Evolutionary conservation across 2,888 invertebrate genomes (phyloP).

Genomic region (Lepidonotus clava): DNA sequence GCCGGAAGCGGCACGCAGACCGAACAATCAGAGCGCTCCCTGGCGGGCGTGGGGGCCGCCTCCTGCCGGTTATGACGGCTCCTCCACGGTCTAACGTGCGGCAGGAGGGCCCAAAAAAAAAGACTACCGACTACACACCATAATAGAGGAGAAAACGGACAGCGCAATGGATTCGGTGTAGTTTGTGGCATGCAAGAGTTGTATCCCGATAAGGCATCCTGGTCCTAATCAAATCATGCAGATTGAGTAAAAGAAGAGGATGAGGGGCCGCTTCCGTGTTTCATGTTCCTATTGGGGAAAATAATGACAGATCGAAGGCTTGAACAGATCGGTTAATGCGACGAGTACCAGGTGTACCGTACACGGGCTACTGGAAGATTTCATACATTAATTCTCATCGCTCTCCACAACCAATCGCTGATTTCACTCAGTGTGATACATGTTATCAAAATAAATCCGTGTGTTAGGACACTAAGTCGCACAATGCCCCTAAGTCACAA

Average conservation of each 20-base stretch:
- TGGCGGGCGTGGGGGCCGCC: neutral
- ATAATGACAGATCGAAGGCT: no score
- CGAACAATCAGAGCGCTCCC: neutral
- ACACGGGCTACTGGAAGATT: no score
- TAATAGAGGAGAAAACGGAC: neutral
- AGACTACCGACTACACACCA: neutral
- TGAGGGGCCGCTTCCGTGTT: no score
- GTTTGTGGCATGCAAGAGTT: neutral
- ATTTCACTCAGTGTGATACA: no score
- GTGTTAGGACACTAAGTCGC: no score
- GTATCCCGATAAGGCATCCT: conserved; percentile 2
- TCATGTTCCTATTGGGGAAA: no score
- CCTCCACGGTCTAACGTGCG: neutral
- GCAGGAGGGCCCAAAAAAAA: neutral
- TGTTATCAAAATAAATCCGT: no score
- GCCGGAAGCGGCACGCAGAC: neutral
- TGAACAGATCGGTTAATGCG: no score
- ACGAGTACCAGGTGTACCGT: no score
- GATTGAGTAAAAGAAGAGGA: neutral
- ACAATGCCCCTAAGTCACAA: no score
- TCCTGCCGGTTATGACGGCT: neutral
- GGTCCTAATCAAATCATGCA: neutral
- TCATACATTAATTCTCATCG: no score
- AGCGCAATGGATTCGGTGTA: neutral
- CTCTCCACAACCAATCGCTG: no score